phyloP scores from a whole-genome alignment of 2,113 vertebrate species.

The Ursus arctos region DNA sequence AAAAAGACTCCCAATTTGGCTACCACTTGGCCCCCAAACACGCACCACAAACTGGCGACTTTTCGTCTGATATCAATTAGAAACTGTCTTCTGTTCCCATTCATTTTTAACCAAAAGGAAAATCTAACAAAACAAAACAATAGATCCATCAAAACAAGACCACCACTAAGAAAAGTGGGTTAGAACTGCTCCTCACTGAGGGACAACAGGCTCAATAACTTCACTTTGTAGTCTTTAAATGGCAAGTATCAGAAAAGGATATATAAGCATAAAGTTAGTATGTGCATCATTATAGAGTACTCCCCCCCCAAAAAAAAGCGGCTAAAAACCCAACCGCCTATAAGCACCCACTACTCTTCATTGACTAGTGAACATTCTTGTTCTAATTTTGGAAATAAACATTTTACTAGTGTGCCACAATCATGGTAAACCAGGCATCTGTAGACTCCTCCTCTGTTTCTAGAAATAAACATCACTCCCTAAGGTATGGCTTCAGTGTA shows the following conservation, averaged over 20 bases:
- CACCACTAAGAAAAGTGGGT: neutral
- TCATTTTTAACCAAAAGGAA: neutral
- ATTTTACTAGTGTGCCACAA: neutral
- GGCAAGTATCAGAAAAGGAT: neutral
- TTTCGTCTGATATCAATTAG: neutral
- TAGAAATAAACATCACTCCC: neutral
- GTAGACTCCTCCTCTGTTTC: neutral
- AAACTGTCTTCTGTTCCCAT: neutral
- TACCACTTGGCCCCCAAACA: neutral
- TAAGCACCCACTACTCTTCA: neutral
- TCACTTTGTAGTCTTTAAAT: neutral
- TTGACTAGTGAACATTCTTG: neutral
- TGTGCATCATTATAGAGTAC: neutral
- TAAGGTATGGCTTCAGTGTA: fast-evolving
- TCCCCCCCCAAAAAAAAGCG: fast-evolving
- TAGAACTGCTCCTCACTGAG: neutral
- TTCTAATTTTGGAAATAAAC: neutral
- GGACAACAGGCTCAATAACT: neutral
- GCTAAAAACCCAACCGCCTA: too few relatives aligned
- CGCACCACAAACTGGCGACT: neutral
- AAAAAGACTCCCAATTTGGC: neutral
- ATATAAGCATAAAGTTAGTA: neutral
- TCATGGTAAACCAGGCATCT: fast-evolving
- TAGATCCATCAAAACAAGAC: neutral
- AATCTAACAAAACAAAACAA: neutral